Evolutionary conservation across 2,888 invertebrate species (phyloP).

Genomic region (Torymus auratus): DNA sequence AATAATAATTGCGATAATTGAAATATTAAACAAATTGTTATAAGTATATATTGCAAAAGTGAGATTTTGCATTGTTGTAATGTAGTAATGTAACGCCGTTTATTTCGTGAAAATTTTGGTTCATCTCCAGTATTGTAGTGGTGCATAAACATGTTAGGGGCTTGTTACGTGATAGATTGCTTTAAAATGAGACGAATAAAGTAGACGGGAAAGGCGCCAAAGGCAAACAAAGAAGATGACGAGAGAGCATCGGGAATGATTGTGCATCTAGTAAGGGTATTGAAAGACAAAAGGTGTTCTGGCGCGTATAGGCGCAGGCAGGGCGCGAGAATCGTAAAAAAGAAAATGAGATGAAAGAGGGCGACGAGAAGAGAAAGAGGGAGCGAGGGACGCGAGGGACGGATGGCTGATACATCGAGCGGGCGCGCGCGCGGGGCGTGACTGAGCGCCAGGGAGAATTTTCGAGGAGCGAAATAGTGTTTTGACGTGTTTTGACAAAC

Average conservation of each 20-base stretch:
- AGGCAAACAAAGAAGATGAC: slow-evolving; percentile 8
- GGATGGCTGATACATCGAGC: no score
- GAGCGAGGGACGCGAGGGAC: slow-evolving; percentile 1
- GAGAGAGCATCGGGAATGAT: background rate
- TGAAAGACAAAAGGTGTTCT: background rate
- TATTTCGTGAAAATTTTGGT: no score
- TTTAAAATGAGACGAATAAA: background rate
- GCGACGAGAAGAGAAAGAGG: background rate
- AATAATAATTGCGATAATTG: no score
- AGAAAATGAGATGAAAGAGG: background rate
- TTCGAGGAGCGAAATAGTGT: slow-evolving; percentile 66
- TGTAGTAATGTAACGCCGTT: no score
- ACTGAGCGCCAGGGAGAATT: slow-evolving; percentile 31
- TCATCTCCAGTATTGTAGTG: no score
- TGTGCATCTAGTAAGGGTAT: background rate
- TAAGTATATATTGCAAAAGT: no score
- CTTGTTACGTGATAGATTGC: background rate
- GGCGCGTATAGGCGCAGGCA: background rate
- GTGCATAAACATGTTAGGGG: no score
- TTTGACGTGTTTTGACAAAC: slow-evolving; percentile 77
- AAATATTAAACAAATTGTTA: no score
- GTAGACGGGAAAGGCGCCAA: background rate
- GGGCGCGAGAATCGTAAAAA: slow-evolving; percentile 14
- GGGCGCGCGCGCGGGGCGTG: slow-evolving; percentile 30
- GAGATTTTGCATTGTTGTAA: no score